Conservation (phyloP, 2,888 invertebrate species). For the Leptopilina myrica region DNA sequence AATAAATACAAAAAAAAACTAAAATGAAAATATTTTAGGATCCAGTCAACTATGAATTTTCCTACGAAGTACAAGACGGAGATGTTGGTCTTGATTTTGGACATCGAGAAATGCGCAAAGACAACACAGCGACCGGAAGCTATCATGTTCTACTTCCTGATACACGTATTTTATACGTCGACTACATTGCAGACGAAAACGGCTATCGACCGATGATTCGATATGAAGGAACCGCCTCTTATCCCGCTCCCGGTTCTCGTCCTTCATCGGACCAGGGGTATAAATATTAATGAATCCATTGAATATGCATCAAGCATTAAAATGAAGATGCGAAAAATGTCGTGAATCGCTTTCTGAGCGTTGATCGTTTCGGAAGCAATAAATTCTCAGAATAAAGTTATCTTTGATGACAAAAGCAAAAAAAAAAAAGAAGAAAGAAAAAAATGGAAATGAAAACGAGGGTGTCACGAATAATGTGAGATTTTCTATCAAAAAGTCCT, state of each 20-base stretch:
- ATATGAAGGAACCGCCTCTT: slow-evolving; percentile 75
- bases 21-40: slow-evolving; percentile 73
- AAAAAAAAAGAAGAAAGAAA: not conserved
- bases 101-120: slow-evolving; percentile 82
- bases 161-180: slow-evolving; percentile 82
- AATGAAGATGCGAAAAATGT: slow-evolving; percentile 32
- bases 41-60: slow-evolving; percentile 82
- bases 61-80: slow-evolving; percentile 82
- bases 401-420: slow-evolving; percentile 5
- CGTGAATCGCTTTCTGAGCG: slow-evolving; percentile 27
- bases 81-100: slow-evolving; percentile 81
- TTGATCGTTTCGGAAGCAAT: slow-evolving; percentile 37
- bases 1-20: too few species aligned
- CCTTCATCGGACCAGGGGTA: slow-evolving; percentile 46
- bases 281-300: slow-evolving; percentile 47
- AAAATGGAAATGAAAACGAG: too few species aligned
- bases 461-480: not conserved
- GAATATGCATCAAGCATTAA: slow-evolving; percentile 34
- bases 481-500: not conserved
- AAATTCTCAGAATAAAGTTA: slow-evolving; percentile 23
- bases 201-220: slow-evolving; percentile 82
- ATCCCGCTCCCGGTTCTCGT: slow-evolving; percentile 64
- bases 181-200: slow-evolving; percentile 81
- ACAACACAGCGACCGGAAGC: slow-evolving; percentile 81
- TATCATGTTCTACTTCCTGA: slow-evolving; percentile 83